Evolutionary conservation across 2,113 vertebrate genomes (phyloP), one percentile per base, ranked within the genome.

Genomic region (Elaphurus davidianus): DNA sequence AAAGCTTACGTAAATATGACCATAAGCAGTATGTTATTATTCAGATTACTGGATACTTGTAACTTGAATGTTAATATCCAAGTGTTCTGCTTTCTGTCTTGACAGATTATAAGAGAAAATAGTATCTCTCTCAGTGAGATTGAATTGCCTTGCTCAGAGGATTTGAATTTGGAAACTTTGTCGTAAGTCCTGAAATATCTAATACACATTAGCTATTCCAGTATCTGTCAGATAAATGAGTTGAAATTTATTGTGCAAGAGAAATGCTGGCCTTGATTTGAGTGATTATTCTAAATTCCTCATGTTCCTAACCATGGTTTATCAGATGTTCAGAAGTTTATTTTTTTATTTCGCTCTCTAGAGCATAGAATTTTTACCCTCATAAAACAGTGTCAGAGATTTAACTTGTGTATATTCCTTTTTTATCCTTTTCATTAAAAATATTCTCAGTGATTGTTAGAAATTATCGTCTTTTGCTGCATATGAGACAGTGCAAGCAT

Each of bases 151-250:
- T 98, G 99, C 2, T 99, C 99, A 87, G 99, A 99, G 94, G 99
- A 99, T 98, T 98, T 99, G 91, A 99, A 99, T 98, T 99, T 99
- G 99, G 99, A 99, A 98, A 99, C 99, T 0, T 99, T 99, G 98
- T 99, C 99, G 99, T 99, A 98, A 99, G 99, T 99, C 92, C 71
- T 83, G 9, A 86, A 97, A 91, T 93, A 14, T 47, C 11, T 87
- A 90, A 40, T 87, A 57, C 11, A 96, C 67, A 55, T n/a, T n/a
- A 91, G 14, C 82, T 92, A 2, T 27, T 25, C 12, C 90, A 97
- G 52, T 11, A 45, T 47, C 54, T 93, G 23, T 81, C 57, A 36
- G 54, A 76, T 96, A 47, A 81, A 54, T 81, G 90, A 90, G 60
- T 45, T 36, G 59, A 78, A 92, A 40, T 52, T 21, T 14, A 36